Evolutionary conservation across 2,113 vertebrate genomes (phyloP), one percentile per base, ranked within the genome.

Genomic region (Solea solea): DNA sequence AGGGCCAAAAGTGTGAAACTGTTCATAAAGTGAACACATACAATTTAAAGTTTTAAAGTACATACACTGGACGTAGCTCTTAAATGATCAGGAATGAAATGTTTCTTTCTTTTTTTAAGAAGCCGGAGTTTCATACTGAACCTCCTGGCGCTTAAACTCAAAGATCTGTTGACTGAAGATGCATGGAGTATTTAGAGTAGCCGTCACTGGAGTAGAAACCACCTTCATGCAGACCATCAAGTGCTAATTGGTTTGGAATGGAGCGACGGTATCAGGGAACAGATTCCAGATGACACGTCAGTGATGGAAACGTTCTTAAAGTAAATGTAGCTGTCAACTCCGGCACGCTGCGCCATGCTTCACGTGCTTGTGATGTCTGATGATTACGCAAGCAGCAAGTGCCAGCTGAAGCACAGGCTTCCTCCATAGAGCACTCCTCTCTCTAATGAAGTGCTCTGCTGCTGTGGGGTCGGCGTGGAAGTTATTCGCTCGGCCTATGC

Each of bases 191-290:
- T 87, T 91, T 89, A 84, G 76, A 82, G 86, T 73, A 83, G 75
- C 76, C 81, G 74, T 79, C 87, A 88, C 80, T 81, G 80, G 64
- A 84, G 77, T 74, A 78, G 78, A 91, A 88, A 88, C 70, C 74
- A 78, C 84, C 80, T 87, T 86, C 90, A 90, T 60, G 61, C 86
- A 93, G 91, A 93, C 92, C 93, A 94, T 93, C 93, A 94, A 93
- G 85, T 88, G 84, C 76, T 90, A 93, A 92, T 93, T 88, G 88
- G 82, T 85, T 91, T 81, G 79, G 88, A 94, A 92, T 87, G 86
- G 72, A 85, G 70, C 50, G 57, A 77, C 87, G 50, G 79, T 83
- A 76, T 80, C 64, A 76, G 63, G 52, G 74, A 92, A 89, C 86
- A 72, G 76, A 85, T 89, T 92, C 90, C 89, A 91, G 89, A 93